Evolutionary conservation across 2,113 vertebrate genomes (phyloP).

Genomic region (Excalfactoria chinensis): DNA sequence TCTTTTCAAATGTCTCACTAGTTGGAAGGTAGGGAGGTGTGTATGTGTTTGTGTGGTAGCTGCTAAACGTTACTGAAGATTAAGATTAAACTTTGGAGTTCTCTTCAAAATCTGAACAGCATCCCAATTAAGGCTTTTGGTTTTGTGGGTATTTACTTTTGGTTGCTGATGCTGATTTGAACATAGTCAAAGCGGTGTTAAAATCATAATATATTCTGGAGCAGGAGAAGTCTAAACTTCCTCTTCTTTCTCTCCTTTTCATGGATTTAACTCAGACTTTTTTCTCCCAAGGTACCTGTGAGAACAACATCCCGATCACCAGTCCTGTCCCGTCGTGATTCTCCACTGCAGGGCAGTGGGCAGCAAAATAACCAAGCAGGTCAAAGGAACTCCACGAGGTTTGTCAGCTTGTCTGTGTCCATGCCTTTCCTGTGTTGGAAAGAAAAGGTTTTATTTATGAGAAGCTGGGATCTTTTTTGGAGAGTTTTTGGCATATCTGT

Average conservation of each 20-base stretch:
- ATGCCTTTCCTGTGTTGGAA: background rate
- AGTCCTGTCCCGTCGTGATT: slow-evolving; percentile 91
- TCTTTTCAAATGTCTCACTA: slow-evolving; percentile 52
- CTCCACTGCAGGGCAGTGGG: slow-evolving; percentile 87
- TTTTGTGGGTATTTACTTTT: slow-evolving; percentile 37
- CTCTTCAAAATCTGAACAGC: slow-evolving; percentile 9
- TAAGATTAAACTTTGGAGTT: slow-evolving; percentile 5
- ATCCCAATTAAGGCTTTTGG: background rate
- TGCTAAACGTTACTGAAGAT: background rate
- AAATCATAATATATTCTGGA: background rate
- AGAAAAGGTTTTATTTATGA: background rate
- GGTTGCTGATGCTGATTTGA: background rate
- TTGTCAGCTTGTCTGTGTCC: background rate
- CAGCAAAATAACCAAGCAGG: slow-evolving; percentile 84
- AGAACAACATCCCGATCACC: slow-evolving; percentile 95
- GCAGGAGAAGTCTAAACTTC: slow-evolving; percentile 9
- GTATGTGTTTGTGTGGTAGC: slow-evolving; percentile 51
- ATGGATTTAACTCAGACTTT: slow-evolving; percentile 22
- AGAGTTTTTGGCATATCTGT: background rate
- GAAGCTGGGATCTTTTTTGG: background rate
- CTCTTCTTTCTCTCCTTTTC: background rate
- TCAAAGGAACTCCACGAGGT: slow-evolving; percentile 91
- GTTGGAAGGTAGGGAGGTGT: background rate
- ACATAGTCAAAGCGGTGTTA: background rate
- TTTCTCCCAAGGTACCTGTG: slow-evolving; percentile 84